These are phyloP conservation scores for Drosophila albomicans DNA, from an alignment of 1,140 invertebrate genomes.

Conservation along the genomic window DNA sequence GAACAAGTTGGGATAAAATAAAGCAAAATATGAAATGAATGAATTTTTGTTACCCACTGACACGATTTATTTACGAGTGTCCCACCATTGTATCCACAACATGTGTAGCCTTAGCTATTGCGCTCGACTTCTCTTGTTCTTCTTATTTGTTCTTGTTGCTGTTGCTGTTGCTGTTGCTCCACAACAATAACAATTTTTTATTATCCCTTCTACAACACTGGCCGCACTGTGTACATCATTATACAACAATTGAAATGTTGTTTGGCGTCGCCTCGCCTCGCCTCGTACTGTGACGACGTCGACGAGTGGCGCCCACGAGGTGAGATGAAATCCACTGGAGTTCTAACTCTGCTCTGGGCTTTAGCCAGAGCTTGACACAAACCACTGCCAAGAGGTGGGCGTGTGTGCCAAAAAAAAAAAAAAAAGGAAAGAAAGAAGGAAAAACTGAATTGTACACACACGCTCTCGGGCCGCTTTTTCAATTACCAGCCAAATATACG, in stretches of 20 bases:
- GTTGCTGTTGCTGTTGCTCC: slow-evolving; percentile 33
- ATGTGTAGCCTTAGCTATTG: slow-evolving; percentile 50
- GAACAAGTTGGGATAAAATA: slow-evolving; percentile 22
- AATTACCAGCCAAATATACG: slow-evolving; percentile 73
- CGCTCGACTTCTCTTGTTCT: slow-evolving; percentile 17
- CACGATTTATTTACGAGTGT: slow-evolving; percentile 83
- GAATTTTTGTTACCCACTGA: slow-evolving; percentile 83
- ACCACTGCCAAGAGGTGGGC: slow-evolving; percentile 59
- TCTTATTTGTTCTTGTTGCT: slow-evolving; percentile 16
- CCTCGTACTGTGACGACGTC: slow-evolving; percentile 21
- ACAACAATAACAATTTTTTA: slow-evolving; percentile 81
- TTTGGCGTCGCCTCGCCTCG: slow-evolving; percentile 74
- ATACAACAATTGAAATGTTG: slow-evolving; percentile 82
- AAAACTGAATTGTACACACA: slow-evolving; percentile 22
- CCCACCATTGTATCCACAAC: slow-evolving; percentile 60
- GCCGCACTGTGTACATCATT: slow-evolving; percentile 76
- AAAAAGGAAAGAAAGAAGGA: slow-evolving; percentile 41
- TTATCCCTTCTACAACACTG: slow-evolving; percentile 62
- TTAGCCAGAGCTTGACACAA: slow-evolving; percentile 44
- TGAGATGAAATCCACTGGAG: slow-evolving; percentile 42
- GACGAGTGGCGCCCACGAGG: slow-evolving; percentile 29
- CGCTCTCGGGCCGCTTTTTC: slow-evolving; percentile 63
- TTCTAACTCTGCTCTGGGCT: slow-evolving; percentile 27
- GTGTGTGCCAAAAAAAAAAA: slow-evolving; percentile 52
- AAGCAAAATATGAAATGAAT: slow-evolving; percentile 80